Conservation (phyloP, 2,888 invertebrate genomes). For the Tetranychus truncatus region DNA sequence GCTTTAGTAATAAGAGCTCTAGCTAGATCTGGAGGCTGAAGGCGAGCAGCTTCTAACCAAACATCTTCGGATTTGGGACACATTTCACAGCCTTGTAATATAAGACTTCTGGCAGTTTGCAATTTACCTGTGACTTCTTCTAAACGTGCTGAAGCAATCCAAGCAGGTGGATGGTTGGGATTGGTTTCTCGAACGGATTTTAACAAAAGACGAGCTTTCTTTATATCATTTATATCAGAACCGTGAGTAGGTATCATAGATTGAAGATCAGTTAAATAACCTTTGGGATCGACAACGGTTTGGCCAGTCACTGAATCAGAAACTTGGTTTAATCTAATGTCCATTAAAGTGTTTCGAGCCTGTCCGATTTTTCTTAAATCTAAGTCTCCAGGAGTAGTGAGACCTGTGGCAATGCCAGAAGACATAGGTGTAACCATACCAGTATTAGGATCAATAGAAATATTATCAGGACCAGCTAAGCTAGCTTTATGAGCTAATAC, state of each 20-base stretch:
- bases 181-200: slow-evolving; percentile 92
- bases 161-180: slow-evolving; percentile 96
- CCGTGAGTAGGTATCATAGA: slow-evolving; percentile 98
- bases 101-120: slow-evolving; percentile 84
- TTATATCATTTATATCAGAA: slow-evolving; percentile 76
- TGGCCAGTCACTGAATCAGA: slow-evolving; percentile 98
- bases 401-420: slow-evolving; percentile 30
- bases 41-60: slow-evolving; percentile 88
- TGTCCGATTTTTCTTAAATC: slow-evolving; percentile 91
- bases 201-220: slow-evolving; percentile 77
- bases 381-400: slow-evolving; percentile 56
- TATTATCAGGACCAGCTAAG: slow-evolving; percentile 45
- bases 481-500: slow-evolving; percentile 48
- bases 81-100: slow-evolving; percentile 84
- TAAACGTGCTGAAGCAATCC: slow-evolving; percentile 94
- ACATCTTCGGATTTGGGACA: slow-evolving; percentile 92
- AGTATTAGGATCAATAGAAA: slow-evolving; percentile 53
- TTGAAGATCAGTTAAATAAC: slow-evolving; percentile 95
- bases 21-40: slow-evolving; percentile 81
- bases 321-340: slow-evolving; percentile 87
- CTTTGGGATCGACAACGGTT: slow-evolving; percentile 98
- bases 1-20: slow-evolving; percentile 92
- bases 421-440: slow-evolving; percentile 52
- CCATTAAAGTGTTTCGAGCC: slow-evolving; percentile 95
- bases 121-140: slow-evolving; percentile 95